These are phyloP conservation scores for Osmerus mordax DNA, from an alignment of 2,113 vertebrate genomes.

Conservation along the genomic window DNA sequence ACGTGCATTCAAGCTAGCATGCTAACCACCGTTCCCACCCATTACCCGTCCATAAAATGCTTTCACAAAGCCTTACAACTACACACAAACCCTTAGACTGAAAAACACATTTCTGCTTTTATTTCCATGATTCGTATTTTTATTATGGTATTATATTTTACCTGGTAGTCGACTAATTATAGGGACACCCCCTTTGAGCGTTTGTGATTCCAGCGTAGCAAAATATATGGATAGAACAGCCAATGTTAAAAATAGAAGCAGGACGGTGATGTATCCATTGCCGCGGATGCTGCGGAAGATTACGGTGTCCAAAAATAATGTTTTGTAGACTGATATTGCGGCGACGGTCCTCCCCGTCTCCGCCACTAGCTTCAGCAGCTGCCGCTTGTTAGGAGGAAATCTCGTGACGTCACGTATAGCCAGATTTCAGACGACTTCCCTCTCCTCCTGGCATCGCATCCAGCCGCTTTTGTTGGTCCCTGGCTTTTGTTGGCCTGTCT, in stretches of 20 bases:
- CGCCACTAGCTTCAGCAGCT: conserved; percentile 55
- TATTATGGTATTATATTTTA: conserved; percentile 33
- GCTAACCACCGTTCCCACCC: conserved; percentile 52
- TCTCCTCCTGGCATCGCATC: conserved; percentile 60
- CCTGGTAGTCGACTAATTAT: conserved; percentile 54
- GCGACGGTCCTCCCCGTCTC: conserved; percentile 58
- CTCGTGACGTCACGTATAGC: conserved; percentile 67
- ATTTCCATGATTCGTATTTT: neutral
- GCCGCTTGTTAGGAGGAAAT: conserved; percentile 52
- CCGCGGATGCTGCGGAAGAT: conserved; percentile 38
- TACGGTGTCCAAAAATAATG: conserved; percentile 16
- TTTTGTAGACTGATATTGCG: conserved; percentile 32
- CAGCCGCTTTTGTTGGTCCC: conserved; percentile 62
- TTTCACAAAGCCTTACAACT: neutral
- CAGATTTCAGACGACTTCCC: conserved; percentile 61
- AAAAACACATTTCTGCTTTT: neutral
- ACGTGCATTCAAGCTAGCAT: conserved; percentile 51
- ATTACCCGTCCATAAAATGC: neutral
- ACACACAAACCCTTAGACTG: neutral
- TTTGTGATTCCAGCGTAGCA: conserved; percentile 56
- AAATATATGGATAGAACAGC: conserved; percentile 33
- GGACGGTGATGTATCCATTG: conserved; percentile 60
- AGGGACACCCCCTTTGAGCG: conserved; percentile 55
- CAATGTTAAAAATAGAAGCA: conserved; percentile 43
- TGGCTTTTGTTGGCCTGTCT: conserved; percentile 54